Evolutionary conservation across 2,797 vertebrate species (phyloP).

Genomic region (Eulemur mongoz): DNA sequence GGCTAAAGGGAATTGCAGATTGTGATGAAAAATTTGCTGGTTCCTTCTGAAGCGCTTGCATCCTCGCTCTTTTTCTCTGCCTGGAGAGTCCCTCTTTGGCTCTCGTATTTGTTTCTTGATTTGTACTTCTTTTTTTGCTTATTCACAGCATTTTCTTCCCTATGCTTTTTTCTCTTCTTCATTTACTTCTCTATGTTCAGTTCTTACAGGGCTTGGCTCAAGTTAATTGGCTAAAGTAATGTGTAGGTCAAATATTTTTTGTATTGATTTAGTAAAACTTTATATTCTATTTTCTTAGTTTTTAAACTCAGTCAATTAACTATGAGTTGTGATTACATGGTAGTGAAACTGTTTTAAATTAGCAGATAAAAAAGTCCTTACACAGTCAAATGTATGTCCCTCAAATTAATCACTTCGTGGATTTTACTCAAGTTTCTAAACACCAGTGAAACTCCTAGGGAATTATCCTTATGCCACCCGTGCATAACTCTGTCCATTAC

Average conservation of each 20-base stretch:
- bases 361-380: background rate
- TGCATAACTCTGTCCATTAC: background rate
- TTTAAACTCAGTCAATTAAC: background rate
- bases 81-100: background rate
- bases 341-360: background rate
- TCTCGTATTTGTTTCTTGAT: background rate
- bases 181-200: background rate
- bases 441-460: background rate
- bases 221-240: background rate
- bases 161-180: background rate
- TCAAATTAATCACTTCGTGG: background rate
- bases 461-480: background rate
- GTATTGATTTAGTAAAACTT: background rate
- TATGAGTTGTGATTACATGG: background rate
- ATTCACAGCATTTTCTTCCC: background rate
- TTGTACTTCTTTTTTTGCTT: background rate
- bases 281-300: background rate
- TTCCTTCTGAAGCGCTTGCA: background rate
- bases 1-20: background rate
- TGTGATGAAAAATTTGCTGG: background rate
- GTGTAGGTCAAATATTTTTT: background rate
- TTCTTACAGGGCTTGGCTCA: background rate
- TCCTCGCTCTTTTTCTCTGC: background rate
- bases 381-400: background rate
- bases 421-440: conserved; percentile 43